Base-by-base conservation (phyloP, 2,888 invertebrate genomes). In the Alentia gelatinosa region DNA sequence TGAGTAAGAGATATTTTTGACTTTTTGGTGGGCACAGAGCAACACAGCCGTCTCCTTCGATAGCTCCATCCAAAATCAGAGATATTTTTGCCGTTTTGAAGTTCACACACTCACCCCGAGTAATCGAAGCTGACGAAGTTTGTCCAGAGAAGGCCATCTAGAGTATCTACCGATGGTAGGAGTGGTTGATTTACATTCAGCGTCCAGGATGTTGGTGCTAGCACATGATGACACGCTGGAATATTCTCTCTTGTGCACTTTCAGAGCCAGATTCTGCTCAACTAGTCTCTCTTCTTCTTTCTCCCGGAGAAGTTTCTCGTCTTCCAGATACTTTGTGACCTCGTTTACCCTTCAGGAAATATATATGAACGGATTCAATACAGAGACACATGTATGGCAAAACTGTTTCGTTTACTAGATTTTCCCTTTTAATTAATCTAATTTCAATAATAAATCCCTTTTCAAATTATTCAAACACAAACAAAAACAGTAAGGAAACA, bases 311-410 rank as follows among this genome's bases (percentile, higher is more conserved):
- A 42, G 30, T 26, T 63, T 74, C 42, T 95, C 94, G 90, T 95
- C 95, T 89, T 95, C 94, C 88, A 95, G 93, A 90, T 94, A 47
- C 83, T 94, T 95, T 15, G 94, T 93, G 86, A 95, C 90, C 68
- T 95, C 94, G 92, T 95, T 94, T 88, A 95, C 94, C 89, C 95
- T 95, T 92, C 90, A 4, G 30, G 68, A 68, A 68, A 91, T 26
- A n/a, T 9, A 63, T 7, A 42, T 42, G n/a, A n/a, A n/a, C n/a
- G n/a, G n/a, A n/a, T n/a, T n/a, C n/a, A n/a, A n/a, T n/a, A n/a
- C n/a, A n/a, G n/a, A n/a, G n/a, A n/a, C n/a, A n/a, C n/a, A n/a
- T n/a, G n/a, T n/a, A n/a, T n/a, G n/a, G n/a, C n/a, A n/a, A n/a
- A n/a, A n/a, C n/a, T n/a, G n/a, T n/a, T n/a, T n/a, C n/a, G n/a